Conservation (phyloP, 1,140 invertebrate species). For the Zophobas atratus region DNA sequence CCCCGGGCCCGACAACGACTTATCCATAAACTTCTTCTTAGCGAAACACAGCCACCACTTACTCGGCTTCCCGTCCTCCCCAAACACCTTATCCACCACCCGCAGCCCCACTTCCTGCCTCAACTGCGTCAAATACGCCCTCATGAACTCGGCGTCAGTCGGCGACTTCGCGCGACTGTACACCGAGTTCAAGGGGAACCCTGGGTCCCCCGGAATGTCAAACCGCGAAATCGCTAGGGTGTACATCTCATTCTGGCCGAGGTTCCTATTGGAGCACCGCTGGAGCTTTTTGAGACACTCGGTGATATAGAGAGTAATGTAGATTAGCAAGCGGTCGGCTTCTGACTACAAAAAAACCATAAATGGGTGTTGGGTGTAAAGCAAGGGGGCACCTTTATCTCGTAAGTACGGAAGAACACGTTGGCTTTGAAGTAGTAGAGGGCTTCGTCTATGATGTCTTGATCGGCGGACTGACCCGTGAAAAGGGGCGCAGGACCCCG, state of each 20-base stretch:
- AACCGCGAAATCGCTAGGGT: conserved; percentile 95
- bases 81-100: conserved; percentile 94
- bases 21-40: conserved; percentile 99
- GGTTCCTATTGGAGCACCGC: conserved; percentile 90
- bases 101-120: conserved; percentile 95
- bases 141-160: conserved; percentile 89
- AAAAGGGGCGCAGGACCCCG: conserved; percentile 58
- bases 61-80: conserved; percentile 93
- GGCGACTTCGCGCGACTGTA: conserved; percentile 84
- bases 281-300: conserved; percentile 97
- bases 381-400: conserved; percentile 85
- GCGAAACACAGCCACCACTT: conserved; percentile 99
- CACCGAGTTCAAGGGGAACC: conserved; percentile 98
- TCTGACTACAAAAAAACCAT: conserved; percentile 81
- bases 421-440: conserved; percentile 98
- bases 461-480: conserved; percentile 76
- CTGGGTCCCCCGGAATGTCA: conserved; percentile 96
- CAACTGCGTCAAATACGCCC: conserved; percentile 94
- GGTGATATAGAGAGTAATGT: conserved; percentile 98
- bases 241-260: conserved; percentile 96
- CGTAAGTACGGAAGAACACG: conserved; percentile 99
- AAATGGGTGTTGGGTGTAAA: neutral
- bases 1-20: conserved; percentile 90
- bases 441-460: conserved; percentile 98
- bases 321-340: conserved; percentile 96